Evolutionary conservation across 2,888 invertebrate species (phyloP).

Genomic region (Eumerus sabulonum): DNA sequence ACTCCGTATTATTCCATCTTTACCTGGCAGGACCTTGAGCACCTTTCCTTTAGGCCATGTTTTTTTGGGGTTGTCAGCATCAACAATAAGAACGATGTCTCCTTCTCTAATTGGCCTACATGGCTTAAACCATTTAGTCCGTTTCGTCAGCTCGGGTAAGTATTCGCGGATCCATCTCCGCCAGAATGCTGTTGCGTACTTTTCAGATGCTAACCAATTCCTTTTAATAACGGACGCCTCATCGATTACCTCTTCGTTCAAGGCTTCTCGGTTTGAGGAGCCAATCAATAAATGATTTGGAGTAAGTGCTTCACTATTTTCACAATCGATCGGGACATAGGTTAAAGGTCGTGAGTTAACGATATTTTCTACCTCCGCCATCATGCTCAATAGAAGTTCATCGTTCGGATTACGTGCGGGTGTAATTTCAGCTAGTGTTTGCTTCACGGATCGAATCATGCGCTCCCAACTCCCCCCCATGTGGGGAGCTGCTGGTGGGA

Average conservation of each 20-base stretch:
- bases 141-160: background rate
- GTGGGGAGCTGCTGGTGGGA: background rate
- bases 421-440: background rate
- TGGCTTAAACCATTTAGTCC: background rate
- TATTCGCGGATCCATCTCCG: background rate
- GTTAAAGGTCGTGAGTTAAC: too few relatives aligned
- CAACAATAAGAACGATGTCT: background rate
- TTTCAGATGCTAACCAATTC: background rate
- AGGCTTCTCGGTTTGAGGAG: background rate
- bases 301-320: background rate
- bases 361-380: background rate
- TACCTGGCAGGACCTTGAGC: background rate
- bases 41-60: background rate
- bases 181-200: background rate
- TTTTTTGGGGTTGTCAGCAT: background rate
- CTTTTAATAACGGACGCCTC: background rate
- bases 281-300: background rate
- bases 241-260: background rate
- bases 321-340: background rate
- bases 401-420: background rate
- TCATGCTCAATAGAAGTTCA: background rate
- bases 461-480: background rate
- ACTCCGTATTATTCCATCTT: too few relatives aligned
- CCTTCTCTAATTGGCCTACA: background rate
- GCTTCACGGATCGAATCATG: background rate